Evolutionary conservation across 2,113 vertebrate genomes (phyloP).

Genomic region (Nestor notabilis): DNA sequence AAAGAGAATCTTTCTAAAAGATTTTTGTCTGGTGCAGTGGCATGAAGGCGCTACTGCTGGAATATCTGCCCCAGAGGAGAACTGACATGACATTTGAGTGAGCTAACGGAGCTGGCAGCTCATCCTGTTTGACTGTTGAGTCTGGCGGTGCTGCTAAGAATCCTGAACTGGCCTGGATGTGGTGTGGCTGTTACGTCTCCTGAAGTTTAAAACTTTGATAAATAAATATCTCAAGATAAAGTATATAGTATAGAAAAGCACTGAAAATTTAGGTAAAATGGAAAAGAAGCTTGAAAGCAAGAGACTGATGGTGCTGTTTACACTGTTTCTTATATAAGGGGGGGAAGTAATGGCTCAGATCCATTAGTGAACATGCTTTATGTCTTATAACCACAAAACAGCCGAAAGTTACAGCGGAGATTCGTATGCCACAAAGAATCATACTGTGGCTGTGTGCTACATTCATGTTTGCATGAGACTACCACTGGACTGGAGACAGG

Average conservation of each 20-base stretch:
- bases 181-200: not conserved
- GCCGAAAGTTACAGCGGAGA: not conserved
- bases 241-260: not conserved
- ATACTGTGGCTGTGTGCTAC: fast-evolving
- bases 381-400: not conserved
- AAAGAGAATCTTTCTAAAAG: not conserved
- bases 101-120: not conserved
- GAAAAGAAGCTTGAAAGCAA: not conserved
- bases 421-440: not conserved
- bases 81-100: not conserved
- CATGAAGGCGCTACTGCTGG: not conserved
- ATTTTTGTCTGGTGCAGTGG: not conserved
- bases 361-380: not conserved
- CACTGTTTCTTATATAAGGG: fast-evolving
- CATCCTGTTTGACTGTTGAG: not conserved
- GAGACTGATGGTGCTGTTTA: not conserved
- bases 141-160: not conserved
- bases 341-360: not conserved
- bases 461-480: fast-evolving
- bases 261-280: not conserved
- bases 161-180: not conserved
- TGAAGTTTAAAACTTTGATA: not conserved
- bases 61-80: not conserved
- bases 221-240: not conserved
- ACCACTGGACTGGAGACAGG: not conserved